A percentile compares a stretch with the other conserved stretches of the same genome.
These are phyloP conservation scores for Calameuta filiformis DNA, from an alignment of 2,888 invertebrate species.

Conservation along the genomic window DNA sequence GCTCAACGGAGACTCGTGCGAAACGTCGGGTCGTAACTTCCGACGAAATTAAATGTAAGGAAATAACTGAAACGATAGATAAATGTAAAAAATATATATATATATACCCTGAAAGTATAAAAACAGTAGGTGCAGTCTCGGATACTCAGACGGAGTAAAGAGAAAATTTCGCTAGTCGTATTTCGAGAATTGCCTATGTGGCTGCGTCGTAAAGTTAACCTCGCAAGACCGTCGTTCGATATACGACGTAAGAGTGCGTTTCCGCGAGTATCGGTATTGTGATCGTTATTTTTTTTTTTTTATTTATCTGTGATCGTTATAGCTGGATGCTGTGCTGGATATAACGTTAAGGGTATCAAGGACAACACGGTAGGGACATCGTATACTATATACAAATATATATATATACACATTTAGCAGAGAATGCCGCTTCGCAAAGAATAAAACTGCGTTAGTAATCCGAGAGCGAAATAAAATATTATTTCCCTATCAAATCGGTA, in stretches of 20 bases:
- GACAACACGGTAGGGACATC: background rate
- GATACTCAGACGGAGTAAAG: background rate
- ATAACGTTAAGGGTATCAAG: background rate
- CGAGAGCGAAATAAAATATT: conserved; percentile 58
- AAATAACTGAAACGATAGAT: background rate
- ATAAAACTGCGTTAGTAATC: conserved; percentile 49
- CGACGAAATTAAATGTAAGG: background rate
- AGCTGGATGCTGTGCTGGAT: background rate
- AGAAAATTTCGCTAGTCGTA: background rate
- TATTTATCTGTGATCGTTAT: background rate
- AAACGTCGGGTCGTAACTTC: background rate
- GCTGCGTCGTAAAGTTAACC: conserved; percentile 31
- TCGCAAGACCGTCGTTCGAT: conserved; percentile 12
- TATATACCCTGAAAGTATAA: background rate
- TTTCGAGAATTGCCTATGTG: conserved; percentile 10
- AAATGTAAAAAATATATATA: background rate
- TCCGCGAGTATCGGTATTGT: background rate
- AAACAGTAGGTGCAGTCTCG: background rate
- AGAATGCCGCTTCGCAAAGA: conserved; percentile 37
- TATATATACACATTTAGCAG: background rate
- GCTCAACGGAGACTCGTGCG: background rate
- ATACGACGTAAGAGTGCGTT: conserved; percentile 10
- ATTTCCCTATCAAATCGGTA: conserved; percentile 60
- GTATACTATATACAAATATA: background rate
- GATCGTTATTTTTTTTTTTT: no score